Evolutionary conservation across 2,888 invertebrate species (phyloP), one percentile per base, ranked within the genome.

Genomic region (Drosophila meridionalis): DNA sequence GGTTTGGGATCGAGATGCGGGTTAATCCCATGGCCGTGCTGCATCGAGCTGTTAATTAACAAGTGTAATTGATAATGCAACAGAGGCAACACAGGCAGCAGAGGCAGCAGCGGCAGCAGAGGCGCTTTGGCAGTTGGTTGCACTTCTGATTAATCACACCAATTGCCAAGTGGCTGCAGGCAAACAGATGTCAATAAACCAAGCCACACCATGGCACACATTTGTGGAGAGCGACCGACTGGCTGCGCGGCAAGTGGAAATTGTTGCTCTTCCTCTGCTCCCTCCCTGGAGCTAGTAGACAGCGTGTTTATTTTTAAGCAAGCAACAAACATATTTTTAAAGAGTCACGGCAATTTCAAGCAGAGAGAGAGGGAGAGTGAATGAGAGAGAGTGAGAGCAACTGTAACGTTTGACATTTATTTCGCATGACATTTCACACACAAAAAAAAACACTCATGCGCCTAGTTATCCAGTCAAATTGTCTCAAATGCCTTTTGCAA

Each of bases 11-110:
- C 42, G 36, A 73, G 83, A 84, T 84, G 84, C 84, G 84, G 84
- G 84, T 58, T 83, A 78, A 85, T 86, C 83, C 83, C 87, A 67
- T 52, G 69, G 59, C 66, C 58, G 36, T 66, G 45, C 38, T 38
- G 63, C 40, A 52, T 30, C 52, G 55, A 67, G 63, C 69, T 66
- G 78, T 87, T 89, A 87, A 87, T 87, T 89, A 87, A 87, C 86
- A 89, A 89, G 85, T 86, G 89, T 80, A 89, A 89, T 89, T 87
- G 86, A 80, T 87, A 87, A 84, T 69, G 69, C 70, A 61, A 69
- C 50, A 5, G 32, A 14, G 34, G 32, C 30, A 28, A 11, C 47
- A 12, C 11, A 7, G 2, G 38, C 38, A 43, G 1, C 43, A 20
- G 43, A 8, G 9, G 42, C 42, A n/a, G 42, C n/a, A 32, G 74